Evolutionary conservation across 2,888 invertebrate genomes (phyloP), one percentile per base, ranked within the genome.

Genomic region (Xestoiulus laeticollis): DNA sequence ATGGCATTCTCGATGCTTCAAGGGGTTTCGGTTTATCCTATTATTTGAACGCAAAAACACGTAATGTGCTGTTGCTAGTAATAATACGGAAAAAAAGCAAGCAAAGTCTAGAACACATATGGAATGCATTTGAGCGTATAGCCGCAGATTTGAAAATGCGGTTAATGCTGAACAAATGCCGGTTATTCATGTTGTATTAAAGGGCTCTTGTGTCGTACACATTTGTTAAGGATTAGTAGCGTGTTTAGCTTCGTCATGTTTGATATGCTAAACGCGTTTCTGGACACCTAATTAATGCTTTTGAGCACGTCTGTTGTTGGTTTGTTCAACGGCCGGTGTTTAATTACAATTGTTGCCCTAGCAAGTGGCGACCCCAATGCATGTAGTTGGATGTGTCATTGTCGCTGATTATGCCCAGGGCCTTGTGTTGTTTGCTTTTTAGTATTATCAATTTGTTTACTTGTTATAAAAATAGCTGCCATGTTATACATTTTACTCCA

Each of bases 311-410:
- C 26, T 78, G 1, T 30, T 30, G 26, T 6, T 8, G 0, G 48
- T 48, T 14, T 48, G 48, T 14, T 14, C 30, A 30, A 8, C 68
- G 10, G 26, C 6, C 0, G 26, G 30, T 30, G 48, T 14, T 48
- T 48, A 48, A 48, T 38, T 38, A 53, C 38, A 38, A 38, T 78
- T 78, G 78, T 78, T 30, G 78, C 78, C 14, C 78, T 30, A 22
- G 78, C 78, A 78, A 78, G 78, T 78, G 78, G 78, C 78, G 78
- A 78, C 78, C 78, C 26, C 78, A 78, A 78, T 78, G 30, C 78
- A 78, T 30, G 30, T 30, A 78, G 19, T 48, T 48, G 8, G 12
- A 48, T 48, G 48, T 48, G 48, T 48, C 78, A 59, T n/a, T n/a
- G 59, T 8, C 48, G 48, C 3, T 48, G 48, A 48, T 48, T 48